These are phyloP conservation scores for Ptychoptera albimana DNA, from an alignment of 2,888 invertebrate genomes.

Conservation along the genomic window DNA sequence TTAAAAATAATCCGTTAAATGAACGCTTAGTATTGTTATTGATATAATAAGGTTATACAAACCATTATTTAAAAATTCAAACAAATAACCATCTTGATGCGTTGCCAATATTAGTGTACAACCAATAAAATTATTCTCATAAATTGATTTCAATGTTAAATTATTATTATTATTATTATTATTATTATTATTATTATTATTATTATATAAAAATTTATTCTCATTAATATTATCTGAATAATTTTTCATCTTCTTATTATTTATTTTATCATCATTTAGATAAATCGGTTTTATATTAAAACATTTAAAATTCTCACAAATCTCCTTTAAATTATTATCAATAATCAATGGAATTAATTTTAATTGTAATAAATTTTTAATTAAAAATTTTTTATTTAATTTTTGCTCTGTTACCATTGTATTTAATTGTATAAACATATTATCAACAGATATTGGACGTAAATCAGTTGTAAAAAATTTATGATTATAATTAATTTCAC, in stretches of 20 bases:
- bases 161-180: too few species aligned
- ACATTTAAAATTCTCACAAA: constrained; percentile 36
- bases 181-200: too few species aligned
- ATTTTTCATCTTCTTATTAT: too few species aligned
- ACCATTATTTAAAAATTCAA: constrained; percentile 44
- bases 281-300: constrained; percentile 33
- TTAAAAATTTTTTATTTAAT: constrained; percentile 20
- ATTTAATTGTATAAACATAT: too few species aligned
- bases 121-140: constrained; percentile 39
- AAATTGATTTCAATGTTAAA: constrained; percentile 32
- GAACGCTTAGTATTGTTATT: too few species aligned
- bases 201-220: constrained; percentile 3
- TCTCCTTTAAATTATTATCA: constrained; percentile 26
- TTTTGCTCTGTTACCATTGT: too few species aligned
- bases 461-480: too few species aligned
- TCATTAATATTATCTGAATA: too few species aligned
- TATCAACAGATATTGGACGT: too few species aligned
- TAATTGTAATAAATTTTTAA: constrained; percentile 33
- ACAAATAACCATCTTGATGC: constrained; percentile 53
- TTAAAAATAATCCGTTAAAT: too few species aligned
- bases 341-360: constrained; percentile 29
- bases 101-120: constrained; percentile 46
- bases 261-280: background rate
- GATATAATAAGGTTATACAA: too few species aligned
- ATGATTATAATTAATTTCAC: too few species aligned